A percentile compares a stretch with the other conserved stretches of the same genome.
Conservation (phyloP, 2,888 invertebrate genomes). For the Phytoseiulus persimilis region DNA sequence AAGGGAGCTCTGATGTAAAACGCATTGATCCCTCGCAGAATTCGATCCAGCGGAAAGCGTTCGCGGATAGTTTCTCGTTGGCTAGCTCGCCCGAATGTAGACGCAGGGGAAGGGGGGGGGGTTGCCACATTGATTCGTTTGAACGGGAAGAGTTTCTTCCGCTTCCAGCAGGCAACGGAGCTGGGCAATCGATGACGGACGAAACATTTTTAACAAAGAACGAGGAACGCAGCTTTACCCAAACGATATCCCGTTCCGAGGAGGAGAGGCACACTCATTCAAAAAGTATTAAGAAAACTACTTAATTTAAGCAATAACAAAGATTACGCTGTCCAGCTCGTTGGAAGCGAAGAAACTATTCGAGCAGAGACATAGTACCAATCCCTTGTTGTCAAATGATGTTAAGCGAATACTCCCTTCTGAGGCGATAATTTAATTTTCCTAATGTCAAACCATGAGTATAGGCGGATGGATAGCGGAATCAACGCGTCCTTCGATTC, state of each 20-base stretch:
- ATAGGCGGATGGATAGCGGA: neutral
- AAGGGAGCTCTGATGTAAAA: slow-evolving; percentile 28
- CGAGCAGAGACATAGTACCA: neutral
- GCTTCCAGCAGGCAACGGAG: neutral
- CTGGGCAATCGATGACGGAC: too few relatives aligned
- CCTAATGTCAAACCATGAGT: neutral
- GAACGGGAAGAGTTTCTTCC: neutral
- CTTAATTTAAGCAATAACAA: neutral
- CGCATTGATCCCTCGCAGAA: neutral
- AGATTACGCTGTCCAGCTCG: neutral
- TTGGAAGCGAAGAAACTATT: neutral
- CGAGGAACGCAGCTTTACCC: too few relatives aligned
- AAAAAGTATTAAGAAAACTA: neutral
- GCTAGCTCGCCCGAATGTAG: neutral
- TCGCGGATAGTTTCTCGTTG: neutral
- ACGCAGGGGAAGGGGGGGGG: neutral
- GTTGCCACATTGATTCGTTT: neutral
- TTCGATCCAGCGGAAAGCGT: neutral
- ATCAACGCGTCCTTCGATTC: neutral
- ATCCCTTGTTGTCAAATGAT: neutral
- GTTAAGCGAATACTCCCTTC: neutral
- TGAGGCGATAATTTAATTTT: neutral
- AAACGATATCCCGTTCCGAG: too few relatives aligned
- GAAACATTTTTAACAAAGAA: too few relatives aligned
- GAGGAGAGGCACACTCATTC: neutral